A percentile compares a stretch with the other conserved stretches of the same genome.
phyloP scores from a whole-genome alignment of 2,888 invertebrate species.

The Tinea trinotella region DNA sequence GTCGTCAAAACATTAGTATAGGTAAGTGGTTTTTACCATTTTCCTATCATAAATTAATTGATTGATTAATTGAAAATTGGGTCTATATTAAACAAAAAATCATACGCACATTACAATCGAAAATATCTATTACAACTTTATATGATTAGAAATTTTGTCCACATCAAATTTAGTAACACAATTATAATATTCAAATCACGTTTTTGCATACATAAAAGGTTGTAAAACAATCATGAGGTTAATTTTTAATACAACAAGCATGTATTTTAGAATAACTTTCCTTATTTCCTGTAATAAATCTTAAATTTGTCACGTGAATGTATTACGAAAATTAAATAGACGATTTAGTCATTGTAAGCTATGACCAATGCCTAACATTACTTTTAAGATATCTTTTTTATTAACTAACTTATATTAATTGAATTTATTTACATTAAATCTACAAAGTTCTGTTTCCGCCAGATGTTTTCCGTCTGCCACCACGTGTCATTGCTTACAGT shows the following conservation, averaged over 20 bases:
- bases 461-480: no score
- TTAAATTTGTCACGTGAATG: not conserved
- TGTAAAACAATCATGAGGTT: not conserved
- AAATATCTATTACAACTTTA: not conserved
- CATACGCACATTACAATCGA: not conserved
- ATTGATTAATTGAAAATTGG: no score
- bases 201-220: slow-evolving; percentile 1
- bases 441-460: no score
- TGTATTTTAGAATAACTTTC: not conserved
- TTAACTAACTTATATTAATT: no score
- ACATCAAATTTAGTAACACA: not conserved
- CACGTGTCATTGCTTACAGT: no score
- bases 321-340: not conserved
- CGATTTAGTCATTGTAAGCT: no score
- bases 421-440: no score
- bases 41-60: no score
- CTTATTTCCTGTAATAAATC: not conserved
- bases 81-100: not conserved
- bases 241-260: not conserved
- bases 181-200: slow-evolving; percentile 7
- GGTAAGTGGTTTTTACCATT: no score
- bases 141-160: slow-evolving; percentile 1
- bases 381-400: no score
- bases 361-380: no score
- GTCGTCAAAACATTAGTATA: no score